Evolutionary conservation across 1,140 invertebrate genomes (phyloP), one percentile per base, ranked within the genome.

Genomic region (Spodoptera litura): DNA sequence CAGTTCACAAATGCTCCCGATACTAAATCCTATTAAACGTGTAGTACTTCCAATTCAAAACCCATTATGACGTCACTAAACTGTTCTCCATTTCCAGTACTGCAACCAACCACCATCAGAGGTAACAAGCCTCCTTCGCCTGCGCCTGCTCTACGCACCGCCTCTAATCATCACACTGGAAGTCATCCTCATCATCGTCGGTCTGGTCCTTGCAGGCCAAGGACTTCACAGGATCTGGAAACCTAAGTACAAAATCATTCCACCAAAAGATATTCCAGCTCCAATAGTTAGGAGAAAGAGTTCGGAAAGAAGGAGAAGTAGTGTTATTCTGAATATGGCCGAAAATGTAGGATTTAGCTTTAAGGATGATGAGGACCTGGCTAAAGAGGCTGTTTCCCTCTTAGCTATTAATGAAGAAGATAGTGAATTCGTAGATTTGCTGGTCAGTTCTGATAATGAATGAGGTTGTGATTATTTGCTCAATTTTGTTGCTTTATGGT

Each of bases 351-450:
- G 13, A 2, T 64, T 64, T 53, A 83, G 62, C 0, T 90, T 86
- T 27, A 85, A 70, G 4, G 59, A 81, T 75, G 87, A 91, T 62
- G 86, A 90, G 8, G 82, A 88, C 9, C 51, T 89, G 13, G 89
- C 89, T 0, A 93, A 88, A 71, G 89, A 93, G 85, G 90, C 89
- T 3, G 90, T 92, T 0, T 91, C 89, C 0, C 79, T 93, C 11
- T 71, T 93, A 62, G 89, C 85, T 38, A 88, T 88, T 8, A 85
- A 73, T 20, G 89, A 91, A 71, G 87, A 90, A 49, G 87, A 90
- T 51, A 61, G 44, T 25, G 83, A 87, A 31, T 62, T 88, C 8
- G 83, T 85, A 4, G 88, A 90, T 12, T 73, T 89, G 10, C 52
- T 90, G 10, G n/a, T 78, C 12, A 71, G 80, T 85, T 68, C 84